Evolutionary conservation across 2,113 vertebrate species (phyloP).

Genomic region (Chamaea fasciata): DNA sequence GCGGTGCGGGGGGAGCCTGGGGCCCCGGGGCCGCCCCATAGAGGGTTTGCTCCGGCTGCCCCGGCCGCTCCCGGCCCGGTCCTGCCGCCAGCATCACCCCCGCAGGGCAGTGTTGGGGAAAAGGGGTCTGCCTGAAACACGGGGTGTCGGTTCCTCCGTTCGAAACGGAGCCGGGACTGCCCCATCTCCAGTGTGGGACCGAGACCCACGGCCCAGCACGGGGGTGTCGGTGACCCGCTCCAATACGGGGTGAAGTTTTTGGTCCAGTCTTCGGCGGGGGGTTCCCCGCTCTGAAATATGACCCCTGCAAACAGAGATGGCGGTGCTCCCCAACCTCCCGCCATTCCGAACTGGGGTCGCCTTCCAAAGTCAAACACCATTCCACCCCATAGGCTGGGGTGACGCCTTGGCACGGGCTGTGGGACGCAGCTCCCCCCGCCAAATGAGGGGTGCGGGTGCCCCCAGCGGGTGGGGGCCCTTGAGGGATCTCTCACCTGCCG

Average conservation of each 20-base stretch:
- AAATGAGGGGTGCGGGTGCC: background rate
- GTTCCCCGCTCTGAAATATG: background rate
- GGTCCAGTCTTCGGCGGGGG: background rate
- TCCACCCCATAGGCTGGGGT: background rate
- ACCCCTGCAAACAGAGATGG: background rate
- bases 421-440: too few relatives aligned
- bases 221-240: background rate
- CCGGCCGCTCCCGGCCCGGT: slow-evolving; percentile 54
- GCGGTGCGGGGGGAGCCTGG: background rate
- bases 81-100: slow-evolving; percentile 26
- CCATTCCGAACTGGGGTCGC: background rate
- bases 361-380: background rate
- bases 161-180: background rate
- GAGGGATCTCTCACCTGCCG: background rate
- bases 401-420: background rate
- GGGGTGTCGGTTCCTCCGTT: background rate
- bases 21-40: background rate
- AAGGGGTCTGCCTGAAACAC: background rate
- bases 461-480: background rate
- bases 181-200: background rate
- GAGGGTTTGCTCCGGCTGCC: background rate
- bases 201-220: background rate
- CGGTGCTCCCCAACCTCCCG: background rate
- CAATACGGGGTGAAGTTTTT: background rate
- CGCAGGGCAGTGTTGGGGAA: background rate